phyloP scores from a whole-genome alignment of 2,888 invertebrate genomes.

The Calephelis perditalis region DNA sequence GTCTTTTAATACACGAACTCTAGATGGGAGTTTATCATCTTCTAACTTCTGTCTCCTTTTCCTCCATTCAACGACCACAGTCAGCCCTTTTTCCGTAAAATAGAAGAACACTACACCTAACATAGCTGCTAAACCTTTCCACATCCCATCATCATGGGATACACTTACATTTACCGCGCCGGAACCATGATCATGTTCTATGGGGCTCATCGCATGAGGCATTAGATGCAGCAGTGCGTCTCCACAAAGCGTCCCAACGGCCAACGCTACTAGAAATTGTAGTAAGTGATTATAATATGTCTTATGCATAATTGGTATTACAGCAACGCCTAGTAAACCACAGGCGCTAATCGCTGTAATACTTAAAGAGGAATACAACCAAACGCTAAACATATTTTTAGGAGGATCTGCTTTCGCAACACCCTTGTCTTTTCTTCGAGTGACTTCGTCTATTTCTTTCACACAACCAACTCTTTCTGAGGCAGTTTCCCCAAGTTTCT shows the following conservation, averaged over 20 bases:
- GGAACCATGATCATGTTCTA: slow-evolving; percentile 40
- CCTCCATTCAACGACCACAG: slow-evolving; percentile 88
- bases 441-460: slow-evolving; percentile 44
- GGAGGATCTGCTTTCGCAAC: slow-evolving; percentile 31
- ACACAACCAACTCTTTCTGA: slow-evolving; percentile 78
- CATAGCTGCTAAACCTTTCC: slow-evolving; percentile 91
- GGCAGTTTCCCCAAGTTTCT: slow-evolving; percentile 76
- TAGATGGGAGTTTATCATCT: slow-evolving; percentile 80
- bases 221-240: slow-evolving; percentile 95
- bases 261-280: slow-evolving; percentile 94
- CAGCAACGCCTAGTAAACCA: slow-evolving; percentile 91
- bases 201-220: slow-evolving; percentile 86
- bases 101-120: slow-evolving; percentile 92
- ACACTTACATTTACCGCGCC: slow-evolving; percentile 31
- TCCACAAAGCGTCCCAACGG: slow-evolving; percentile 93
- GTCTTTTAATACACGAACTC: slow-evolving; percentile 86
- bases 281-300: slow-evolving; percentile 92
- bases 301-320: slow-evolving; percentile 94
- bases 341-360: slow-evolving; percentile 92
- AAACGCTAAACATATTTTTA: slow-evolving; percentile 78
- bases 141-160: slow-evolving; percentile 85
- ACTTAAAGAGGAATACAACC: slow-evolving; percentile 90
- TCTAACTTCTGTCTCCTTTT: slow-evolving; percentile 84
- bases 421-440: slow-evolving; percentile 32
- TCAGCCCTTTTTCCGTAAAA: slow-evolving; percentile 89